phyloP scores from a whole-genome alignment of 2,113 vertebrate species.

The Nannospalax galili region DNA sequence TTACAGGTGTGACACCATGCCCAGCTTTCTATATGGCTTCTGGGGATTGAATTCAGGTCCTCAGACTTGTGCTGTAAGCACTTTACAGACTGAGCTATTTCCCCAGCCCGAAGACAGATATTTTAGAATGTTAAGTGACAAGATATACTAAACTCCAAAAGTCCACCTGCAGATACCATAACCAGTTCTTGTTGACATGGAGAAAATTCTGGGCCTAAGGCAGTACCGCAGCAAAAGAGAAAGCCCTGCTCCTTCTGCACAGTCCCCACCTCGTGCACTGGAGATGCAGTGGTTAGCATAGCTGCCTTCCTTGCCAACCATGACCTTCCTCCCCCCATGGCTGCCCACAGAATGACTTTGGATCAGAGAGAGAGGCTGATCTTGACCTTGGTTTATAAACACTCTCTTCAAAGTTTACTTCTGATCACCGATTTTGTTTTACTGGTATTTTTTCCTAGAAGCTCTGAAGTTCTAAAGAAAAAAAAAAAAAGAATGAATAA shows the following conservation, averaged over 20 bases:
- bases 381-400: conserved; percentile 69
- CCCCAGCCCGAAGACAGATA: not conserved
- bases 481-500: conserved; percentile 35
- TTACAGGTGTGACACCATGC: not conserved
- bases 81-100: not conserved
- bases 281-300: not conserved
- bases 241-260: not conserved
- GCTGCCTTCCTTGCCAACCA: too few species aligned
- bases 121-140: not conserved
- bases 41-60: not conserved
- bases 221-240: not conserved
- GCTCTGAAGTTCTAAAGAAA: not conserved
- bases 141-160: not conserved
- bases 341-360: conserved; percentile 10
- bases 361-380: conserved; percentile 54
- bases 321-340: not conserved
- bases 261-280: too few species aligned
- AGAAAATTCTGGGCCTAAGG: not conserved
- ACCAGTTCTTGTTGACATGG: not conserved
- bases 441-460: conserved; percentile 34
- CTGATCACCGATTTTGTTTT: conserved; percentile 62
- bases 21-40: not conserved
- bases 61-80: too few species aligned
- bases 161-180: not conserved
- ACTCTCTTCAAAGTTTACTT: conserved; percentile 64